These are phyloP conservation scores for Pachycephala philippinensis DNA, from an alignment of 2,113 vertebrate species.

Conservation along the genomic window DNA sequence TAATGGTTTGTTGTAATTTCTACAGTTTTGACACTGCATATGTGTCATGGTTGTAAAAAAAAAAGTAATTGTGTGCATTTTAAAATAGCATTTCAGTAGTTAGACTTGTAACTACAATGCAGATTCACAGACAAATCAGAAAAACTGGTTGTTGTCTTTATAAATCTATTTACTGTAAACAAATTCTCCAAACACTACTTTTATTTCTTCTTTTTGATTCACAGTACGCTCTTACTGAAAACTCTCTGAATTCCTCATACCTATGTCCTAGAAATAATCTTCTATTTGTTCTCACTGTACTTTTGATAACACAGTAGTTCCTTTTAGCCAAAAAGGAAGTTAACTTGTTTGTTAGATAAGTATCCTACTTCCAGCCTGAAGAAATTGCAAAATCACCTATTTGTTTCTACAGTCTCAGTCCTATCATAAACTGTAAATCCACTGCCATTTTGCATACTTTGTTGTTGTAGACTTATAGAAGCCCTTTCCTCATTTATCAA, in stretches of 20 bases:
- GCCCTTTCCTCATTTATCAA: neutral
- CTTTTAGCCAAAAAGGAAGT: neutral
- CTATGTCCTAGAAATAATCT: neutral
- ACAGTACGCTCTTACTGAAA: neutral
- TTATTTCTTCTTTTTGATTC: neutral
- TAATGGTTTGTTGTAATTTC: neutral
- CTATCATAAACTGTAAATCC: neutral
- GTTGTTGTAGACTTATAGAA: neutral
- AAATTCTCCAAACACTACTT: neutral
- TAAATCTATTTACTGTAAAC: neutral
- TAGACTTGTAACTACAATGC: neutral
- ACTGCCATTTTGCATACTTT: neutral
- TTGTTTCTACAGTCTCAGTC: neutral
- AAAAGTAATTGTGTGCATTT: neutral
- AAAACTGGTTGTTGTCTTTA: neutral
- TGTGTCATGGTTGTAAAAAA: neutral
- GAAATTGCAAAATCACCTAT: neutral
- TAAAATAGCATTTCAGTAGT: neutral
- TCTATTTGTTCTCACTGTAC: neutral
- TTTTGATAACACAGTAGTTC: accelerated
- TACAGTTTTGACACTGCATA: neutral
- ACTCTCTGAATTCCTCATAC: neutral
- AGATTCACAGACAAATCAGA: neutral
- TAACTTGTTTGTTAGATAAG: neutral
- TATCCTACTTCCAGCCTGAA: neutral